These are phyloP conservation scores for Phaedon cochleariae DNA, from an alignment of 2,888 invertebrate species.

Conservation along the genomic window DNA sequence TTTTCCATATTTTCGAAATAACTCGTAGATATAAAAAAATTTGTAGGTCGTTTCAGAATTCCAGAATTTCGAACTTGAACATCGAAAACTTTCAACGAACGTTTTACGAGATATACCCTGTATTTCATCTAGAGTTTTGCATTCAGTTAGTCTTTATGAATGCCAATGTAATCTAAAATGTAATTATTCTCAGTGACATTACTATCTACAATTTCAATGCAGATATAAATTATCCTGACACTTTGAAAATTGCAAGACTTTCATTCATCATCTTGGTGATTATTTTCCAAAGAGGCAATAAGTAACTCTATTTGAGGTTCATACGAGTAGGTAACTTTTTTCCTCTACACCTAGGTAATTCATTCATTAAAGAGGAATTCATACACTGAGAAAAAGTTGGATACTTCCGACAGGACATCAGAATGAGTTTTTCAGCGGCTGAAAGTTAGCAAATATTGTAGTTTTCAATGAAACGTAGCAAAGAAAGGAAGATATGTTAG, in stretches of 20 bases:
- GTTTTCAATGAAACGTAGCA: too few relatives aligned
- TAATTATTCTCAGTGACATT: background rate
- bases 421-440: too few relatives aligned
- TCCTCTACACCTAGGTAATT: constrained; percentile 1
- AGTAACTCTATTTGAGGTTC: background rate
- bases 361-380: constrained; percentile 19
- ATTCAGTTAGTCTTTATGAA: too few relatives aligned
- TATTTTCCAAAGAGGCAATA: background rate
- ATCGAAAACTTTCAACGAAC: too few relatives aligned
- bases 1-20: too few relatives aligned
- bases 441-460: too few relatives aligned
- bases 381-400: constrained; percentile 18
- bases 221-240: background rate
- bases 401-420: background rate
- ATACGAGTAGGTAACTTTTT: background rate
- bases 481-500: too few relatives aligned
- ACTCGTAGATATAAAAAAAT: too few relatives aligned
- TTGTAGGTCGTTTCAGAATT: too few relatives aligned
- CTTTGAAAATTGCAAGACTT: background rate
- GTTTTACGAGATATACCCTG: too few relatives aligned
- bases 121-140: too few relatives aligned
- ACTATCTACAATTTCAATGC: background rate
- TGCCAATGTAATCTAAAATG: background rate
- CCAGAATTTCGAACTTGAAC: too few relatives aligned
- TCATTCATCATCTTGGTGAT: background rate